Evolutionary conservation across 1,140 invertebrate species (phyloP).

Genomic region (Chelonus insularis): DNA sequence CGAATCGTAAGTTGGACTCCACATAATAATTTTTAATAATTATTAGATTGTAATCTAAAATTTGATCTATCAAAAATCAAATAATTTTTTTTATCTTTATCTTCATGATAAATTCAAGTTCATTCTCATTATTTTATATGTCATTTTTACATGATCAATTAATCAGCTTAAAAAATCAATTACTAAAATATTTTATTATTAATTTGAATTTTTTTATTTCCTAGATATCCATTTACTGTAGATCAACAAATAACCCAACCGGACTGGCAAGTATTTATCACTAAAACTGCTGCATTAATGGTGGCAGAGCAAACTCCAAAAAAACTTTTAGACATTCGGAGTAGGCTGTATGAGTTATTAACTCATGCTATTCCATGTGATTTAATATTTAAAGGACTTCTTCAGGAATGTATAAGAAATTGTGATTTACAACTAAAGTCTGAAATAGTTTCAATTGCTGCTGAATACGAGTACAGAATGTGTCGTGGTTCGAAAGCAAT

Average conservation of each 20-base stretch:
- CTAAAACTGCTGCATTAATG: conserved; percentile 86
- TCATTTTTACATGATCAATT: too few relatives aligned
- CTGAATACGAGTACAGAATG: conserved; percentile 88
- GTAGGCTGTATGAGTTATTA: conserved; percentile 89
- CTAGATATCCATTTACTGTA: conserved; percentile 77
- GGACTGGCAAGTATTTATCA: conserved; percentile 92
- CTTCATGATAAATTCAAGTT: too few relatives aligned
- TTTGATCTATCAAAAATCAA: too few relatives aligned
- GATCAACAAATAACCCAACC: conserved; percentile 84
- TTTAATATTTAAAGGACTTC: conserved; percentile 87
- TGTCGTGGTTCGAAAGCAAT: conserved; percentile 91
- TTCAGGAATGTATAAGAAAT: conserved; percentile 83
- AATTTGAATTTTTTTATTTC: conserved; percentile 27
- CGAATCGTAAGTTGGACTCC: conserved; percentile 67
- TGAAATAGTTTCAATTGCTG: conserved; percentile 81
- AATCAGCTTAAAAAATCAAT: background rate
- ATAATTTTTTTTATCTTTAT: too few relatives aligned
- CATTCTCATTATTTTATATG: too few relatives aligned
- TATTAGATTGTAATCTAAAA: too few relatives aligned
- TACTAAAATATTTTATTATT: conserved; percentile 10
- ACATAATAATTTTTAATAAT: background rate
- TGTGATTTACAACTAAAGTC: conserved; percentile 90
- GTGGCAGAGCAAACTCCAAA: conserved; percentile 85
- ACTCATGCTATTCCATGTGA: conserved; percentile 93
- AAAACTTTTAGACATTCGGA: conserved; percentile 82